A percentile compares a stretch with the other conserved stretches of the same genome.
Conservation (phyloP, 2,888 invertebrate species). For the Argyra leucocephala region DNA sequence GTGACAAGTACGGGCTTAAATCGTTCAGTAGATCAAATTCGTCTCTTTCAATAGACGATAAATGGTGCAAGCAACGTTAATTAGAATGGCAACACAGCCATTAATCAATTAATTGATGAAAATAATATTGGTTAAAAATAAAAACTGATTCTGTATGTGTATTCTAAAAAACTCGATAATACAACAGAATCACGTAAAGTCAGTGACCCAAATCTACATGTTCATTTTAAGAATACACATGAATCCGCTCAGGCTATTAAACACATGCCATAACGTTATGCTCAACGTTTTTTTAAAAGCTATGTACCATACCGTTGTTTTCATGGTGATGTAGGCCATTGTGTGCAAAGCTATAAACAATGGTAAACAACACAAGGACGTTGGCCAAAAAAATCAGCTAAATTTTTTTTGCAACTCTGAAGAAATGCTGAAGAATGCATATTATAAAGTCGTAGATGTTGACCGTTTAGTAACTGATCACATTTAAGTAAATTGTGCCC, state of each 20-base stretch:
- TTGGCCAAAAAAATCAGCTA: constrained; percentile 99
- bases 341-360: constrained; percentile 95
- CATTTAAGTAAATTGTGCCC: constrained; percentile 93
- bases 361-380: constrained; percentile 93
- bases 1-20: no score
- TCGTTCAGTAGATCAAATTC: no score
- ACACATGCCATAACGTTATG: constrained; percentile 86
- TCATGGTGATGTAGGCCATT: constrained; percentile 93
- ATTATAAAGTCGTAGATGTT: constrained; percentile 91
- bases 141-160: constrained; percentile 87
- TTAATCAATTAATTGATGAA: no score
- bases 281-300: constrained; percentile 91
- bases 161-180: constrained; percentile 92
- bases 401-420: constrained; percentile 88
- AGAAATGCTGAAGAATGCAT: constrained; percentile 99
- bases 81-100: no score
- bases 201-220: constrained; percentile 93
- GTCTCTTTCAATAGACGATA: no score
- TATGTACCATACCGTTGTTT: constrained; percentile 95
- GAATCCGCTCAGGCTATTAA: constrained; percentile 96
- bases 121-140: no score
- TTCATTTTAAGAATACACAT: constrained; percentile 99
- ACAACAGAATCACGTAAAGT: constrained; percentile 97
- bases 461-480: constrained; percentile 96
- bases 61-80: no score